Conservation (phyloP, 2,797 vertebrate genomes). For the Rhinella marina region DNA sequence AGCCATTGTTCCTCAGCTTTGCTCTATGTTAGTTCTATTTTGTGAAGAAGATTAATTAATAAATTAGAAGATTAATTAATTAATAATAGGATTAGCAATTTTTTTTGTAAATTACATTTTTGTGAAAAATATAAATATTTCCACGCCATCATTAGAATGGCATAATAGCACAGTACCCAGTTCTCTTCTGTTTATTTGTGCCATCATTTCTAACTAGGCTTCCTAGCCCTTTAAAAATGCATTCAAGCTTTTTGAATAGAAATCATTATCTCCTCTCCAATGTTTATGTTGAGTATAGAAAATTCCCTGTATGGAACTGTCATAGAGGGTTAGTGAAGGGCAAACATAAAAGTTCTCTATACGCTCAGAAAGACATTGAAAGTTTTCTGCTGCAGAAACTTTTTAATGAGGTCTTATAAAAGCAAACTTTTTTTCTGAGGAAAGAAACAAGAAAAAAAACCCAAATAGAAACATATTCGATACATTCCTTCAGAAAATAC, state of each 20-base stretch:
- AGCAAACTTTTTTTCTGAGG: neutral
- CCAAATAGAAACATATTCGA: neutral
- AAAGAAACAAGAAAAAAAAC: neutral
- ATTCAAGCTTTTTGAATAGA: neutral
- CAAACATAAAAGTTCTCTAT: slow-evolving; percentile 9
- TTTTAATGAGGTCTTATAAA: slow-evolving; percentile 38
- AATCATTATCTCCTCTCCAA: slow-evolving; percentile 4
- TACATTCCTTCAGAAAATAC: neutral
- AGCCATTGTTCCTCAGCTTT: too few relatives aligned
- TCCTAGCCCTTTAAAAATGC: neutral
- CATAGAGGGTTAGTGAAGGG: slow-evolving; percentile 17
- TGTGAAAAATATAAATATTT: neutral
- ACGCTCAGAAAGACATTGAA: neutral
- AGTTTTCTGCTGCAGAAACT: slow-evolving; percentile 34
- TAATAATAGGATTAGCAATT: neutral
- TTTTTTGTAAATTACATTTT: neutral
- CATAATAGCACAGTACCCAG: neutral
- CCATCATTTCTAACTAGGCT: neutral
- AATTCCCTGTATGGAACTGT: slow-evolving; percentile 25
- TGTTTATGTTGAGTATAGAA: slow-evolving; percentile 34
- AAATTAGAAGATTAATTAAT: neutral
- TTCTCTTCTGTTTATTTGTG: neutral
- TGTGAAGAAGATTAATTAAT: too few relatives aligned
- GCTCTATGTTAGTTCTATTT: too few relatives aligned
- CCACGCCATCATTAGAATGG: neutral